Percentiles rank a stretch among this genome's conserved stretches.
Conservation (phyloP, 92 coral and sea anemone species). For the Actinernus sp. region DNA sequence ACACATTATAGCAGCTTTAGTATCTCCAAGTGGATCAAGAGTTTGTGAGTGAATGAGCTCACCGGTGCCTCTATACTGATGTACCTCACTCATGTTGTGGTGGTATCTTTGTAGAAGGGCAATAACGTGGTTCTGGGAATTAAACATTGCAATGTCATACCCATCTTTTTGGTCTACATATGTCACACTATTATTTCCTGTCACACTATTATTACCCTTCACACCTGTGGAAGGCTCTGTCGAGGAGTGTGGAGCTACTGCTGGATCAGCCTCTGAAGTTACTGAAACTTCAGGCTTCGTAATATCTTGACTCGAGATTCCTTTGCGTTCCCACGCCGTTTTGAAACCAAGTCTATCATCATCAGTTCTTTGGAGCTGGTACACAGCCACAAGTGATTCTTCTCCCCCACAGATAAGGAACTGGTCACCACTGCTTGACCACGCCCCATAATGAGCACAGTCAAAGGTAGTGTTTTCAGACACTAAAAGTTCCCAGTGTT, state of each 20-base stretch:
- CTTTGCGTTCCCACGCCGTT: slow-evolving; percentile 22
- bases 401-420: slow-evolving; percentile 65
- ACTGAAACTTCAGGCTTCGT: not conserved
- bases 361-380: slow-evolving; percentile 21
- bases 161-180: slow-evolving; percentile 72
- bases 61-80: slow-evolving; percentile 55
- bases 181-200: slow-evolving; percentile 59
- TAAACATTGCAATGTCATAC: slow-evolving; percentile 66
- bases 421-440: slow-evolving; percentile 59
- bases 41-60: slow-evolving; percentile 35
- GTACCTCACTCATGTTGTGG: slow-evolving; percentile 71
- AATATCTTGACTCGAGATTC: slow-evolving; percentile 10
- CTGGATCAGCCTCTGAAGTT: slow-evolving; percentile 4
- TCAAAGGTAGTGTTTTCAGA: slow-evolving; percentile 32
- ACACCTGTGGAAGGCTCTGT: not conserved
- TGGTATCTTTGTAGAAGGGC: slow-evolving; percentile 75
- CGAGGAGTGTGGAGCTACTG: not conserved
- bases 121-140: slow-evolving; percentile 49
- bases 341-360: slow-evolving; percentile 13
- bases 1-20: slow-evolving; percentile 72
- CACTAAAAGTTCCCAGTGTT: slow-evolving; percentile 38
- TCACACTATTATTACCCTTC: not conserved
- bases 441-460: slow-evolving; percentile 64
- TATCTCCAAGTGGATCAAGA: slow-evolving; percentile 75
- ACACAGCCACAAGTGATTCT: slow-evolving; percentile 57